A percentile compares a stretch with the other conserved stretches of the same genome.
phyloP scores from a whole-genome alignment of 1,140 invertebrate genomes.

The Drosophila nannoptera region DNA sequence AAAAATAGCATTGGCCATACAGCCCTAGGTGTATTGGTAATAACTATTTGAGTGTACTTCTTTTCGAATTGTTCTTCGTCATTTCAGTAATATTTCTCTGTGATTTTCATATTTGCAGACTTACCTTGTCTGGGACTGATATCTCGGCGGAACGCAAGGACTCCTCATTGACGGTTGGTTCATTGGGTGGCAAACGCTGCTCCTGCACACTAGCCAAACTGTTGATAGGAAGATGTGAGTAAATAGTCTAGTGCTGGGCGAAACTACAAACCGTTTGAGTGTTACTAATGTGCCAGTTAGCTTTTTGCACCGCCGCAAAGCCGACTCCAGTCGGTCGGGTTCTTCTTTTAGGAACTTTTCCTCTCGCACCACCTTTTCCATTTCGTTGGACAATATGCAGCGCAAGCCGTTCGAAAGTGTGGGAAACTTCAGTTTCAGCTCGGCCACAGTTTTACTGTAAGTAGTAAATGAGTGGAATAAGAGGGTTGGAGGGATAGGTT shows the following conservation, averaged over 20 bases:
- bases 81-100: conserved; percentile 5
- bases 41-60: conserved; percentile 13
- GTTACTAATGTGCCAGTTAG: conserved; percentile 97
- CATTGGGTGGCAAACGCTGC: conserved; percentile 87
- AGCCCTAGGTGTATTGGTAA: conserved; percentile 32
- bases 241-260: neutral
- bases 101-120: conserved; percentile 13
- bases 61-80: conserved; percentile 27
- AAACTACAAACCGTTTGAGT: conserved; percentile 89
- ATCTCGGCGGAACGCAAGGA: conserved; percentile 84
- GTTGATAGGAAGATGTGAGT: conserved; percentile 15
- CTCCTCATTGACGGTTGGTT: conserved; percentile 83
- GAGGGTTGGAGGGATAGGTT: neutral
- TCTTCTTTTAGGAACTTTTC: conserved; percentile 98
- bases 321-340: conserved; percentile 93
- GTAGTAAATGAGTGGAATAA: too few relatives aligned
- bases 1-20: conserved; percentile 40
- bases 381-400: conserved; percentile 91
- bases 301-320: conserved; percentile 95
- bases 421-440: conserved; percentile 95
- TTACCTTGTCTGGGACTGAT: conserved; percentile 85
- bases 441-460: conserved; percentile 94
- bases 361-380: conserved; percentile 95
- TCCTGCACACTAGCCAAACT: conserved; percentile 97
- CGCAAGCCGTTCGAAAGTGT: conserved; percentile 93